Base-by-base conservation (phyloP, 2,888 invertebrate genomes). In the Spodoptera exigua region DNA sequence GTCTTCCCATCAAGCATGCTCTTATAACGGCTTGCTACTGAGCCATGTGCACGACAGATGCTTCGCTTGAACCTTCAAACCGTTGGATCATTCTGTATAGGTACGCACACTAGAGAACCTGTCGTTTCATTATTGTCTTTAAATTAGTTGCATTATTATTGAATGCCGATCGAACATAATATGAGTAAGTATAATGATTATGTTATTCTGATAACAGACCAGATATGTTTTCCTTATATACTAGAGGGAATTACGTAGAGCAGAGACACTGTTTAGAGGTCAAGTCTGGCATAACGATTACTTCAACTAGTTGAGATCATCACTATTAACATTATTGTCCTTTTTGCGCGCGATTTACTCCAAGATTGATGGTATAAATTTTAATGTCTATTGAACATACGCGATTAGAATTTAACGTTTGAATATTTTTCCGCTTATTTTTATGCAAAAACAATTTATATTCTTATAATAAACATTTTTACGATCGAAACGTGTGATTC, bases 1-100 rank as follows among this genome's bases (percentile, higher is more conserved):
- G 83, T 83, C 85, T 89, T 89, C 86, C 85, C 86, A 82, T 88
- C 85, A 80, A 88, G 86, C 87, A 81, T 76, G 85, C 80, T 89
- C 85, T 84, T 85, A 78, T 79, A 81, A 77, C 78, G 84, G 69
- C 77, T 76, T 73, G 77, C 81, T 80, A 79, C 78, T 78, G 82
- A 76, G 86, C 90, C 93, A 94, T 94, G 90, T 94, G 93, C 79
- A 75, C 88, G 81, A 85, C 93, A 94, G 89, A 93, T 94, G 93
- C 87, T 87, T 78, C 83, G 78, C 82, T 83, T 83, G 82, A 81
- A 79, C 78, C 81, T 82, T 79, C 75, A 74, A 81, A 82, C 80
- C 69, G 64, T 57, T 61, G 41, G n/a, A 54, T 71, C 46, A 35
- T 53, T 56, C 46, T 17, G 54, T 43, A 58, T 45, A 44, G 43